Conservation (phyloP, 2,888 invertebrate species). For the Nomada lathburiana region DNA sequence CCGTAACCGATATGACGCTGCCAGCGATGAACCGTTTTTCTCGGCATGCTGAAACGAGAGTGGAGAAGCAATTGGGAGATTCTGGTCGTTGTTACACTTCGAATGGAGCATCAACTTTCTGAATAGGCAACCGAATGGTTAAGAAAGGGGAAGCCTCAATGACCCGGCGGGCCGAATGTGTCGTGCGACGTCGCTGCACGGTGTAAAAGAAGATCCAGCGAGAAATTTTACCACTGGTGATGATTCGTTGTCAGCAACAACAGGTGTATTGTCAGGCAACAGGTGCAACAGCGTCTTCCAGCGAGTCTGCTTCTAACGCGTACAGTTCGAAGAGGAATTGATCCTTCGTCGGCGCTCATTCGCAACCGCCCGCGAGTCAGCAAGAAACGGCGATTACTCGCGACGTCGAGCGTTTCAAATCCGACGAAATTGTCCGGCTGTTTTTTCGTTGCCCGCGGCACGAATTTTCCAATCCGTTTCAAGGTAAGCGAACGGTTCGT, state of each 20-base stretch:
- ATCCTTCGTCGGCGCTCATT: not conserved
- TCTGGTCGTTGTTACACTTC: no score
- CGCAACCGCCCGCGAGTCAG: not conserved
- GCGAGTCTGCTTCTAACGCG: slow-evolving; percentile 8
- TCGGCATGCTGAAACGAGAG: no score
- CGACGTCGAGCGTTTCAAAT: not conserved
- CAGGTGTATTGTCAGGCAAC: slow-evolving; percentile 53
- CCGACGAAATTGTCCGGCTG: not conserved
- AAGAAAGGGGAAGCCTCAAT: slow-evolving; percentile 19
- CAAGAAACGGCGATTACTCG: not conserved
- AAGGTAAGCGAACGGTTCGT: slow-evolving; percentile 13
- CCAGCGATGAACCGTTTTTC: not conserved
- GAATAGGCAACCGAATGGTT: not conserved
- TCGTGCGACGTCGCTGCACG: slow-evolving; percentile 4
- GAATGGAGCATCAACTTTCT: not conserved
- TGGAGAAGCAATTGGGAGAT: no score
- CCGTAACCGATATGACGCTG: not conserved
- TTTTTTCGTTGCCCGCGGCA: not conserved
- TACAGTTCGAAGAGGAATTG: slow-evolving; percentile 5
- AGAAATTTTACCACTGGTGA: slow-evolving; percentile 10
- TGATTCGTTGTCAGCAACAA: slow-evolving; percentile 60
- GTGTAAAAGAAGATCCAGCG: not conserved
- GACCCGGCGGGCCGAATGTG: slow-evolving; percentile 8
- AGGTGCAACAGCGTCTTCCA: slow-evolving; percentile 17
- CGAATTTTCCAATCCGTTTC: not conserved